phyloP scores from a whole-genome alignment of 2,113 vertebrate species.

The Apodemus sylvaticus region DNA sequence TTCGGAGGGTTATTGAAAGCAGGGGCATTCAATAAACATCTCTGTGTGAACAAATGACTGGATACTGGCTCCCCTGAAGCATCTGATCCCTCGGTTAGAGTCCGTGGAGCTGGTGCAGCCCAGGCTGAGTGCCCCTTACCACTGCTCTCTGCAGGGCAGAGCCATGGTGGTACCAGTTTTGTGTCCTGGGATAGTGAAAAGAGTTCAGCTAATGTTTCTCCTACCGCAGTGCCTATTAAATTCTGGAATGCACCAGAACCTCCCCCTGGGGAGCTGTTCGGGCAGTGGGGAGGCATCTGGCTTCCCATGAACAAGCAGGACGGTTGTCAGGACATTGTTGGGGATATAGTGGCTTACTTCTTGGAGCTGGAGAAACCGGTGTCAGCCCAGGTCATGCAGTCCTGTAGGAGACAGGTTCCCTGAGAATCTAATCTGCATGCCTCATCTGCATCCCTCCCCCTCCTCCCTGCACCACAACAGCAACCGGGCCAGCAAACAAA shows the following conservation, averaged over 20 bases:
- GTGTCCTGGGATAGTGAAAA: not conserved
- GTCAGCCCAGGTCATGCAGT: not conserved
- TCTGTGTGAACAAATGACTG: not conserved
- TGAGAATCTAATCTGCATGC: not conserved
- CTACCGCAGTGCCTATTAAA: not conserved
- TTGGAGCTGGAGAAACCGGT: not conserved
- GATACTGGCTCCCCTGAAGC: not conserved
- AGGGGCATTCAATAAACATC: not conserved
- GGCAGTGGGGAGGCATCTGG: not conserved
- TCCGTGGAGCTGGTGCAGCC: not conserved
- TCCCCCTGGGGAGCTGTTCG: not conserved
- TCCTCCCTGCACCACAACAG: not conserved
- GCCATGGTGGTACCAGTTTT: not conserved
- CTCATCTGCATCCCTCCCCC: not conserved
- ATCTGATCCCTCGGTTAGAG: not conserved
- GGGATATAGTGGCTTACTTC: not conserved
- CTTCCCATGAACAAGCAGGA: not conserved
- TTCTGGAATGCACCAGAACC: not conserved
- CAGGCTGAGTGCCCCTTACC: not conserved
- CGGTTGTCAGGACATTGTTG: not conserved
- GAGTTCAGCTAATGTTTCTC: not conserved
- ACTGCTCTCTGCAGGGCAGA: not conserved
- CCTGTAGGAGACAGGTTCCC: not conserved
- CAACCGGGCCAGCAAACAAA: constrained; percentile 60
- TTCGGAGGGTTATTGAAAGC: too few species aligned